Evolutionary conservation across 2,888 invertebrate species (phyloP).

Genomic region (Melanchra persicariae): DNA sequence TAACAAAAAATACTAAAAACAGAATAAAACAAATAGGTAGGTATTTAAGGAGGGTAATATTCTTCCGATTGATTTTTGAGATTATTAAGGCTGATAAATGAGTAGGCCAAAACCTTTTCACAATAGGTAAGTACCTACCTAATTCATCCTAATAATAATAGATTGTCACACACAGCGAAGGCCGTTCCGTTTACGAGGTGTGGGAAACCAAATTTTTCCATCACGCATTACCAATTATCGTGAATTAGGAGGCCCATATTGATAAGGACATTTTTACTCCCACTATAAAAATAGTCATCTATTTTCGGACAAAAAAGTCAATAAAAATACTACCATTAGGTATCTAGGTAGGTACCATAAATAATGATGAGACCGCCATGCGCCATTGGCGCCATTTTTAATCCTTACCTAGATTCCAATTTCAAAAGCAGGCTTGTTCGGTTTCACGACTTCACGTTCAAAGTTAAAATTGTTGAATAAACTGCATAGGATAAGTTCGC

Average conservation of each 20-base stretch:
- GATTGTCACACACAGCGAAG: not conserved
- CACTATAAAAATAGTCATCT: conserved; percentile 2
- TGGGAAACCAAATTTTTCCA: conserved; percentile 5
- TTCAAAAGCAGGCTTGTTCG: conserved; percentile 28
- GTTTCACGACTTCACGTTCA: conserved; percentile 40
- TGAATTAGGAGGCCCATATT: conserved; percentile 9
- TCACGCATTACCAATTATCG: conserved; percentile 15
- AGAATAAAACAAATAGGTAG: too few species aligned
- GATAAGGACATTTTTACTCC: conserved; percentile 6
- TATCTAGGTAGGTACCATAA: conserved; percentile 1
- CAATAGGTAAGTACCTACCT: too few species aligned
- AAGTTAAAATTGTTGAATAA: conserved; percentile 35
- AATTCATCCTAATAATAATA: too few species aligned
- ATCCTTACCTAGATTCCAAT: conserved; percentile 20
- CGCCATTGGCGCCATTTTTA: conserved; percentile 18
- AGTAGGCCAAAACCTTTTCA: too few species aligned
- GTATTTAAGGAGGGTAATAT: too few species aligned
- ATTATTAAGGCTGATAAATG: too few species aligned
- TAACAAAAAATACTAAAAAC: too few species aligned
- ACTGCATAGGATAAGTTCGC: conserved; percentile 28
- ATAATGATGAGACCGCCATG: conserved; percentile 16
- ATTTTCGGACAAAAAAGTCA: not conserved
- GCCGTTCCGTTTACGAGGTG: not conserved
- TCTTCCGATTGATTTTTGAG: too few species aligned
- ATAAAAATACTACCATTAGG: too few species aligned